These are phyloP conservation scores for Eriocheir sinensis DNA, from an alignment of 1,140 invertebrate species.

Conservation along the genomic window DNA sequence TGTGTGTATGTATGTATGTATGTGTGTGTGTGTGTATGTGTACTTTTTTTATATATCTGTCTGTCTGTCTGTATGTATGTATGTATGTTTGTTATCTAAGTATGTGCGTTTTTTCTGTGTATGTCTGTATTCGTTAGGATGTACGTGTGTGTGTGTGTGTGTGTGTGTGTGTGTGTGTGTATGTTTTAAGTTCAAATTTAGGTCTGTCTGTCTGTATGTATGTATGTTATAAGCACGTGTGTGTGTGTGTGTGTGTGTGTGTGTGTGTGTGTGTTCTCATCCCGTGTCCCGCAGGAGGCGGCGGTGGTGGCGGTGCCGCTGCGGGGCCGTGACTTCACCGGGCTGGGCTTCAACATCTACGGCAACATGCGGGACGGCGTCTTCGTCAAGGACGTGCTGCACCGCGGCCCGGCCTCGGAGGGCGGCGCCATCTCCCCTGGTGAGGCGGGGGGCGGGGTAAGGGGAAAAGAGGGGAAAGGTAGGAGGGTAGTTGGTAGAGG, in stretches of 20 bases:
- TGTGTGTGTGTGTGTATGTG: neutral
- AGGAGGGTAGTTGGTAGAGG: neutral
- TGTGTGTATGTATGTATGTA: neutral
- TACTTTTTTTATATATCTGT: too few species aligned
- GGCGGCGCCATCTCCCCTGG: conserved; percentile 91
- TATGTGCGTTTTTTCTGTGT: too few species aligned
- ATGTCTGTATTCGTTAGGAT: too few species aligned
- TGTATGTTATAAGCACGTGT: neutral
- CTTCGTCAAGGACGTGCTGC: conserved; percentile 92
- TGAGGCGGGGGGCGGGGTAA: conserved; percentile 81
- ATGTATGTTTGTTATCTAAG: too few species aligned
- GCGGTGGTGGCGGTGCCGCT: conserved; percentile 87
- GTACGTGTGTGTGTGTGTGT: neutral
- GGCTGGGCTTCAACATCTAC: conserved; percentile 93
- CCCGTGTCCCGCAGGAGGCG: conserved; percentile 81
- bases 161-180: neutral
- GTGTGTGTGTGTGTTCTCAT: neutral
- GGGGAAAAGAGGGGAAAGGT: neutral
- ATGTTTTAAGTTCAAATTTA: too few species aligned
- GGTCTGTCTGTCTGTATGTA: neutral
- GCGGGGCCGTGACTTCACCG: conserved; percentile 93
- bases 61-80: conserved; percentile 17
- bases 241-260: neutral
- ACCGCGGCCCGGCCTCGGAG: conserved; percentile 93
- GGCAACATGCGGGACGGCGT: conserved; percentile 95